A percentile compares a stretch with the other conserved stretches of the same genome.
phyloP scores from a whole-genome alignment of 2,888 invertebrate genomes.

The Dynastes hyllus region DNA sequence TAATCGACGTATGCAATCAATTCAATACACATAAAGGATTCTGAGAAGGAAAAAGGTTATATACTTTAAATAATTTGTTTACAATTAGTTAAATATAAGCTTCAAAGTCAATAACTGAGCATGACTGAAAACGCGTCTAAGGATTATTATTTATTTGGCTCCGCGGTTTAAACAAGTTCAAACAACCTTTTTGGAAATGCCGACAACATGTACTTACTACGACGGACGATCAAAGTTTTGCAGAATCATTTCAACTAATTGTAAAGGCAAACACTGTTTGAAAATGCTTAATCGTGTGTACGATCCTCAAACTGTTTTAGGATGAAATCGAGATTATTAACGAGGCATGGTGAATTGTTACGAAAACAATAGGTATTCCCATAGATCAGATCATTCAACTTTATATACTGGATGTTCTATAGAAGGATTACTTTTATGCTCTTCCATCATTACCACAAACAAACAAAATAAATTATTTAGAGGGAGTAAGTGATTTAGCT shows the following conservation, averaged over 20 bases:
- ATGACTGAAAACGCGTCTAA: not conserved
- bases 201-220: not conserved
- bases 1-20: not conserved
- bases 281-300: not conserved
- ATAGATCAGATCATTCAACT: not conserved
- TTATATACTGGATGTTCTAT: not conserved
- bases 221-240: not conserved
- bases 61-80: not conserved
- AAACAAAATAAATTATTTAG: too few species aligned
- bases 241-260: slow-evolving; percentile 28
- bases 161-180: not conserved
- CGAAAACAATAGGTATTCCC: not conserved
- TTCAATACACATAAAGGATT: too few species aligned
- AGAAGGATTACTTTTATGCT: too few species aligned
- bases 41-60: not conserved
- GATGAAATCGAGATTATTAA: slow-evolving; percentile 19
- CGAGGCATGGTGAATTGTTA: not conserved
- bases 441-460: too few species aligned
- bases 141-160: not conserved
- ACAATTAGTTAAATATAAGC: not conserved
- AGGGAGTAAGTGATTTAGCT: too few species aligned
- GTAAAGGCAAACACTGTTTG: not conserved
- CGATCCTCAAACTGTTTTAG: slow-evolving; percentile 3
- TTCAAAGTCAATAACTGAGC: too few species aligned
- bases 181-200: slow-evolving; percentile 2